These are phyloP conservation scores for Hoplodrina ambigua DNA, from an alignment of 2,888 invertebrate genomes.

Conservation along the genomic window DNA sequence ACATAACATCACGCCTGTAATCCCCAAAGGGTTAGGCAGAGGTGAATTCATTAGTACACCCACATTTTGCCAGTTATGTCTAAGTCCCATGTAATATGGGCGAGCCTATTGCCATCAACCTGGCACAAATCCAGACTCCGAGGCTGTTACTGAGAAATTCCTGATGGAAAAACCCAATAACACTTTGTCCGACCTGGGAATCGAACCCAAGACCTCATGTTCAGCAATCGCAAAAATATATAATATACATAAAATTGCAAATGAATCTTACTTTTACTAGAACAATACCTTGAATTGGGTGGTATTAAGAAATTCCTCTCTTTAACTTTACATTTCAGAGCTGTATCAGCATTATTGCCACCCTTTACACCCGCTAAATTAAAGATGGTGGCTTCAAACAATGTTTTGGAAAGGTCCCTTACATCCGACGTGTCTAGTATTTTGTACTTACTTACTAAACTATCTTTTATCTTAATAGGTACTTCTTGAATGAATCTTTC, in stretches of 20 bases:
- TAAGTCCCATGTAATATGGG: too few relatives aligned
- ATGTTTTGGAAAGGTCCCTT: conserved; percentile 72
- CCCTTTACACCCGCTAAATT: conserved; percentile 82
- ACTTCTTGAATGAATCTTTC: conserved; percentile 67
- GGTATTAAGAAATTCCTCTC: conserved; percentile 92
- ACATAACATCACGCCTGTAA: too few relatives aligned
- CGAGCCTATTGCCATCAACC: too few relatives aligned
- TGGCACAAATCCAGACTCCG: too few relatives aligned
- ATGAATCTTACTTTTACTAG: conserved; percentile 30
- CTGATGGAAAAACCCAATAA: too few relatives aligned
- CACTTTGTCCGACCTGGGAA: too few relatives aligned
- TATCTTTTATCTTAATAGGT: conserved; percentile 63
- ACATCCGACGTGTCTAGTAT: conserved; percentile 74
- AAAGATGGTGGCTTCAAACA: conserved; percentile 78
- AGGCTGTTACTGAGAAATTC: too few relatives aligned
- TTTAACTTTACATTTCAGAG: conserved; percentile 87
- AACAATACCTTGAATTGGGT: conserved; percentile 89
- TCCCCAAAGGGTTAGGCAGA: too few relatives aligned
- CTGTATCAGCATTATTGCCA: conserved; percentile 88
- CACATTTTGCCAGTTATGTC: too few relatives aligned
- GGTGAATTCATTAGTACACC: too few relatives aligned
- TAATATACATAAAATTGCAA: not conserved
- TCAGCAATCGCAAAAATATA: too few relatives aligned
- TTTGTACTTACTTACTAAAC: conserved; percentile 68
- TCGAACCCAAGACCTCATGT: too few relatives aligned